Conservation (phyloP, 2,888 invertebrate species). For the Oconnorella tubifera region DNA sequence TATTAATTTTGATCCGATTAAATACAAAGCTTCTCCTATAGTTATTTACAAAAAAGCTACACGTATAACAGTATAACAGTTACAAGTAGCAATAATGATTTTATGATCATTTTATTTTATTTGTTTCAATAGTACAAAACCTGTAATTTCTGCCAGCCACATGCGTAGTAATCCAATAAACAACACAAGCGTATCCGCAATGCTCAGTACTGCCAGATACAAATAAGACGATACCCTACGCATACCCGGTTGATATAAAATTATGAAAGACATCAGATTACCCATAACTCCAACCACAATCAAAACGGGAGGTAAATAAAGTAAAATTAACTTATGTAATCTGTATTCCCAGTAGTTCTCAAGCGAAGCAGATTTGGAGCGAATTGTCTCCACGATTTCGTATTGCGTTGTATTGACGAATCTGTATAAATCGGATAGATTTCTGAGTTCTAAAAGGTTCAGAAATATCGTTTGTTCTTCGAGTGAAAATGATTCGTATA, state of each 20-base stretch:
- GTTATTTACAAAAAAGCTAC: no score
- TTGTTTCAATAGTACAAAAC: no score
- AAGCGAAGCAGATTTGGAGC: not conserved
- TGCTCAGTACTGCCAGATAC: conserved; percentile 16
- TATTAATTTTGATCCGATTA: no score
- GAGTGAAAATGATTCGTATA: not conserved
- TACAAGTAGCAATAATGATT: no score
- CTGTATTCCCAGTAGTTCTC: not conserved
- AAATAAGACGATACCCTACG: conserved; percentile 13
- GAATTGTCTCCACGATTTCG: no score
- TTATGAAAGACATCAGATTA: conserved; percentile 12
- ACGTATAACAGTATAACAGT: no score
- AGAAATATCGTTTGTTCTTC: not conserved
- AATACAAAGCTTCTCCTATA: no score
- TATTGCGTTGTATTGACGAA: no score
- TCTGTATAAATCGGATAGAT: not conserved
- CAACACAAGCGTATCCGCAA: conserved; percentile 19
- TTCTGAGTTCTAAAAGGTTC: not conserved
- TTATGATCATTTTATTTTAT: no score
- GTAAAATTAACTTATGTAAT: not conserved
- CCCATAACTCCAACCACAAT: conserved; percentile 16
- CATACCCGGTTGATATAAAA: conserved; percentile 15
- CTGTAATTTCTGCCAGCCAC: conserved; percentile 47
- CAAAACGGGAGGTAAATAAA: conserved; percentile 17
- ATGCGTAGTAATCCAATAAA: conserved; percentile 43